phyloP scores from a whole-genome alignment of 1,140 invertebrate genomes.

The Pogonognathellus flavescens region DNA sequence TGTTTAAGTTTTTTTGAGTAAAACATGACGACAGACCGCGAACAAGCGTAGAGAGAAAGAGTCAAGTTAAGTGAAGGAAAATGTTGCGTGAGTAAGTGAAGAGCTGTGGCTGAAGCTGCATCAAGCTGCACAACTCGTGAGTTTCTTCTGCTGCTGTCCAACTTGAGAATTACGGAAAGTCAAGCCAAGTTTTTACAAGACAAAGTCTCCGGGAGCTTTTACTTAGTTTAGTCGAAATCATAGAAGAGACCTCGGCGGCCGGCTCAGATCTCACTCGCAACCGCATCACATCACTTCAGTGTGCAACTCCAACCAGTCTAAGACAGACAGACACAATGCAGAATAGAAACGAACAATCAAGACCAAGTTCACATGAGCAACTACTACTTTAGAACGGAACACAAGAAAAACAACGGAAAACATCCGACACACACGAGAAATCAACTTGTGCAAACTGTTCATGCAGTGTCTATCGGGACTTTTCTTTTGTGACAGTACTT shows the following conservation, averaged over 20 bases:
- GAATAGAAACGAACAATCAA: background rate
- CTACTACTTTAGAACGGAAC: background rate
- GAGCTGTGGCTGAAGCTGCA: background rate
- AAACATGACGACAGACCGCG: background rate
- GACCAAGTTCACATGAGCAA: conserved; percentile 19
- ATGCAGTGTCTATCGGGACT: conserved; percentile 31
- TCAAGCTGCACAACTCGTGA: background rate
- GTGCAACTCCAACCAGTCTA: conserved; percentile 20
- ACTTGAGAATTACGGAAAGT: conserved; percentile 29
- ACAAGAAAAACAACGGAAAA: conserved; percentile 1
- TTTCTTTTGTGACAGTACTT: background rate
- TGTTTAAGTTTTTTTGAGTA: too few relatives aligned
- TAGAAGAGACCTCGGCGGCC: background rate
- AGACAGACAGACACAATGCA: background rate
- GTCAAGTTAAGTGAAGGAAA: conserved; percentile 18
- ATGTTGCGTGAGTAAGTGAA: conserved; percentile 21
- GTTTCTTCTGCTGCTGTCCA: conserved; percentile 1
- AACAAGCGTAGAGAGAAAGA: background rate
- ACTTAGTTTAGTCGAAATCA: background rate
- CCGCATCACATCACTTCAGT: conserved; percentile 26
- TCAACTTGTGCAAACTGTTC: conserved; percentile 23
- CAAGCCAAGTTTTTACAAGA: conserved; percentile 1
- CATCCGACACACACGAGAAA: conserved; percentile 32
- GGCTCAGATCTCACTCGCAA: background rate
- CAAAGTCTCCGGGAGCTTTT: background rate